Evolutionary conservation across 1,140 invertebrate species (phyloP), one percentile per base, ranked within the genome.

Genomic region (Cecropterus lyciades): DNA sequence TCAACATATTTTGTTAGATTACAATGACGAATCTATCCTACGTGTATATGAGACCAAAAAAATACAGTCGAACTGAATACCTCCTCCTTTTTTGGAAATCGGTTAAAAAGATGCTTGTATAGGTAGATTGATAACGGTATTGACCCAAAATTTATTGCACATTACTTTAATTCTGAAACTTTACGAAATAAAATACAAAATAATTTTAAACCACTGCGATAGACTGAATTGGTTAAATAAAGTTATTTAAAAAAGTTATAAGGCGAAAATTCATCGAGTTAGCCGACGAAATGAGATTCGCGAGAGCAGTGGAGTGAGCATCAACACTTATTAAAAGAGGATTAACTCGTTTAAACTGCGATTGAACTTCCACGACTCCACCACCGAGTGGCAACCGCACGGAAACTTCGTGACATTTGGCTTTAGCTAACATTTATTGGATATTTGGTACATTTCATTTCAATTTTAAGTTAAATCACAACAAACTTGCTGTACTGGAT

Each of bases 261-360:
- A 73, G 73, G 71, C 49, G 65, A 72, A 72, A 70, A 69, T 72
- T 75, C 69, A 70, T 74, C 69, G 65, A 77, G 75, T 78, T 81
- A 83, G 72, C 65, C 70, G 67, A 65, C 73, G 56, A 79, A 84
- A 88, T 77, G 75, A 80, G 82, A 85, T 85, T 75, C 67, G 52
- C 68, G 69, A 65, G 64, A 77, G 67, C 82, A 73, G 68, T 72
- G 69, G 74, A 59, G 63, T 72, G 77, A 80, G 75, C 84, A 86
- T 89, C 84, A 89, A 86, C 85, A 87, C 83, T 87, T 87, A 89
- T 86, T 89, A 87, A 87, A 89, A 84, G 75, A 73, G 79, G 78
- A 89, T 89, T 89, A 87, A 89, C 85, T 89, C 87, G 73, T 85
- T 88, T 85, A 85, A 85, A 89, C 76, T 87, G 70, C 84, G 80